These are phyloP conservation scores for Chrysomallon squamiferum DNA, from an alignment of 1,140 invertebrate species.

Conservation along the genomic window DNA sequence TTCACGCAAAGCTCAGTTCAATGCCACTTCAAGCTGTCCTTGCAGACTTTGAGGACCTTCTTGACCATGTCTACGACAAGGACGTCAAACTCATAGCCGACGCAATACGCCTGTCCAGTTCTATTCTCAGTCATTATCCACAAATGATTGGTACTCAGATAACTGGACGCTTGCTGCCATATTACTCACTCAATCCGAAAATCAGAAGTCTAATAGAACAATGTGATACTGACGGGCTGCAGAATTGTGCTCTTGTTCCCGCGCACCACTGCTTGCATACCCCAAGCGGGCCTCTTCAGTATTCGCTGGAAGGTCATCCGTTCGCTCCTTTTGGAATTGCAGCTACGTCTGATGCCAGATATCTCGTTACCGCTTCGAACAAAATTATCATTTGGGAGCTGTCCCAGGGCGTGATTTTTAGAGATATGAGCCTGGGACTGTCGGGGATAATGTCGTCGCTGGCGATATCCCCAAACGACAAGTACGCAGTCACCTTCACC, in stretches of 20 bases:
- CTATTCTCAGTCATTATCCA: constrained; percentile 80
- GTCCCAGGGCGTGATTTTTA: constrained; percentile 55
- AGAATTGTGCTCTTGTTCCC: constrained; percentile 88
- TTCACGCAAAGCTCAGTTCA: constrained; percentile 93
- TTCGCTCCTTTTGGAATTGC: constrained; percentile 96
- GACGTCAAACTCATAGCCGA: constrained; percentile 94
- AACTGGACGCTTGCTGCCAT: constrained; percentile 86
- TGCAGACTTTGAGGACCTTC: constrained; percentile 95
- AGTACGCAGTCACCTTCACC: constrained; percentile 93
- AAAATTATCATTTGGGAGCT: constrained; percentile 97
- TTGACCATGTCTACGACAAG: constrained; percentile 77
- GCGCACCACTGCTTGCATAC: constrained; percentile 95
- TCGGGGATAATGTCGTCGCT: constrained; percentile 93
- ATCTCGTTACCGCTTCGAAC: constrained; percentile 96
- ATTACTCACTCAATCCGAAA: constrained; percentile 68
- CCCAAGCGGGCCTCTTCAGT: constrained; percentile 96
- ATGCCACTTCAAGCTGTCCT: constrained; percentile 91
- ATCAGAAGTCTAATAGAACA: constrained; percentile 84
- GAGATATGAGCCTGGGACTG: constrained; percentile 83
- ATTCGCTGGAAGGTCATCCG: constrained; percentile 95
- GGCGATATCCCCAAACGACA: constrained; percentile 92
- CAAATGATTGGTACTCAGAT: constrained; percentile 96
- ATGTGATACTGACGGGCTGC: constrained; percentile 82
- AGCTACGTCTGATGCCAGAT: constrained; percentile 88
- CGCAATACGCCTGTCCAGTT: constrained; percentile 81